phyloP scores from a whole-genome alignment of 2,888 invertebrate species.

The Pelosia muscerda region DNA sequence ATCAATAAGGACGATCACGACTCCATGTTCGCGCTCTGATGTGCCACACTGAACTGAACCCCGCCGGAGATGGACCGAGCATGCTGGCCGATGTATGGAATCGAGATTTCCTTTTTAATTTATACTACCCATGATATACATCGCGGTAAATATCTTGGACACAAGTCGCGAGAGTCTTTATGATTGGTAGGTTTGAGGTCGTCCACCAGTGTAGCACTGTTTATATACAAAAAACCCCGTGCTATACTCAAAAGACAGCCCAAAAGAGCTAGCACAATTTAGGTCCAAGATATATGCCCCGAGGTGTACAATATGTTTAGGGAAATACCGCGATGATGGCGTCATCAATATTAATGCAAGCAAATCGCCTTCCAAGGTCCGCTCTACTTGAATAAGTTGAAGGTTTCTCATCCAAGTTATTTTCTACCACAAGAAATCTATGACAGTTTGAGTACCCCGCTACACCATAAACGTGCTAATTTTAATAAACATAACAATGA shows the following conservation, averaged over 20 bases:
- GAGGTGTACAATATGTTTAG: background rate
- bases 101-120: background rate
- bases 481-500: background rate
- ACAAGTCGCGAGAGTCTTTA: too few species aligned
- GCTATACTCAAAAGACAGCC: too few species aligned
- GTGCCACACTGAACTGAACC: background rate
- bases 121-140: background rate
- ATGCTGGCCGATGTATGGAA: background rate
- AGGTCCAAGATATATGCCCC: too few species aligned
- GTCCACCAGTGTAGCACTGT: too few species aligned
- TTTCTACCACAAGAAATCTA: background rate
- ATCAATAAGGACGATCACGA: conserved; percentile 87
- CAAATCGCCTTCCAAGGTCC: too few species aligned
- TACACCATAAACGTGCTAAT: background rate
- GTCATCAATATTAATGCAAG: too few species aligned
- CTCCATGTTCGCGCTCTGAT: conserved; percentile 88
- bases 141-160: too few species aligned
- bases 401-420: background rate
- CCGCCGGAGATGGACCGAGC: background rate
- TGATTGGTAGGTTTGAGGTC: too few species aligned
- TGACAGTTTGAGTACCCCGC: background rate
- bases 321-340: background rate
- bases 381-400: too few species aligned
- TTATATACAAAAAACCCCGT: too few species aligned
- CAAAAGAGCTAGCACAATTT: too few species aligned